phyloP scores from a whole-genome alignment of 2,113 vertebrate genomes.

The Dromaius novaehollandiae region DNA sequence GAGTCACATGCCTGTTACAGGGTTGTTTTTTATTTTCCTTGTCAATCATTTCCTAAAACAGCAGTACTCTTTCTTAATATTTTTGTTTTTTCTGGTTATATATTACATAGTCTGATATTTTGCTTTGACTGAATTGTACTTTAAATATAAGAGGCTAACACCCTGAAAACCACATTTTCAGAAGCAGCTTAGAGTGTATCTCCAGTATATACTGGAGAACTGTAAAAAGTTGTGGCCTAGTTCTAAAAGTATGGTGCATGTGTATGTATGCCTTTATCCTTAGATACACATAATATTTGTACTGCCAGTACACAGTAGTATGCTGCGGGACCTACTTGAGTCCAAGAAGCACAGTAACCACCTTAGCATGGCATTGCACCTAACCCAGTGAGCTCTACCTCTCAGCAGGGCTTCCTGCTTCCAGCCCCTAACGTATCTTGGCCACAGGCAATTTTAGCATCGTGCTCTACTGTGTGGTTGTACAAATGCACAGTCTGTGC shows the following conservation, averaged over 20 bases:
- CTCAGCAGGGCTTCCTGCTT: background rate
- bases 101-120: background rate
- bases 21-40: background rate
- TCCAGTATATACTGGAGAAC: background rate
- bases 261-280: background rate
- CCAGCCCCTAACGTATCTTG: accelerated
- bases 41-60: background rate
- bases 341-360: background rate
- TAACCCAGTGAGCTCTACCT: background rate
- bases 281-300: accelerated
- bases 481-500: accelerated
- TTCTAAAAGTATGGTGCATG: background rate
- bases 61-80: background rate
- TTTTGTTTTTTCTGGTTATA: background rate
- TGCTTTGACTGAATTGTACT: background rate
- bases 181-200: background rate
- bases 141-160: background rate
- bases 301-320: too few species aligned
- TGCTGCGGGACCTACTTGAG: background rate
- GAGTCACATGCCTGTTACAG: background rate
- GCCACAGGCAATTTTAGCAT: background rate
- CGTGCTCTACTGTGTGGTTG: accelerated
- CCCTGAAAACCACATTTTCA: background rate
- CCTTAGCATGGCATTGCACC: background rate
- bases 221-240: background rate